phyloP scores from a whole-genome alignment of 2,888 invertebrate species.

The Celastrina argiolus region DNA sequence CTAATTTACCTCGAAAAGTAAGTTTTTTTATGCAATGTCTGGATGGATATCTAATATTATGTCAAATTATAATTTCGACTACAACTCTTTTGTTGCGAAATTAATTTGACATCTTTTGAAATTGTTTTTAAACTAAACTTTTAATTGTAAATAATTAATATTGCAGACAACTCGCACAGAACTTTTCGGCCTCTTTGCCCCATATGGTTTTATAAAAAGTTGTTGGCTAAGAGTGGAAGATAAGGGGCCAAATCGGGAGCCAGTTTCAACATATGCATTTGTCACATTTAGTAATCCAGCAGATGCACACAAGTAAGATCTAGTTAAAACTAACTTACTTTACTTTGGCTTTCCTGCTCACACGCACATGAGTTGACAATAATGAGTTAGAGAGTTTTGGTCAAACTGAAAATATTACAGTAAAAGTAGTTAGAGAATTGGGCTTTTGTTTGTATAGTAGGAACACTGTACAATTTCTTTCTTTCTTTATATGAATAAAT shows the following conservation, averaged over 20 bases:
- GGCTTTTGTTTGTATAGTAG: too few relatives aligned
- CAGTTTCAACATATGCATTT: constrained; percentile 73
- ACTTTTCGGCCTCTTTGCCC: constrained; percentile 72
- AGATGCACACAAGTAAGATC: constrained; percentile 72
- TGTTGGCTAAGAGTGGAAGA: constrained; percentile 74
- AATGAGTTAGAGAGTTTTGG: too few relatives aligned
- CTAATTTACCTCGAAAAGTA: constrained; percentile 77
- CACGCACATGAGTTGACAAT: too few relatives aligned
- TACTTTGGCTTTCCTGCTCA: too few relatives aligned
- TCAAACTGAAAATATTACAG: too few relatives aligned
- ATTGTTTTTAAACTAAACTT: background rate
- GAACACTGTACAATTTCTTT: too few relatives aligned
- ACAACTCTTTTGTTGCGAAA: too few relatives aligned
- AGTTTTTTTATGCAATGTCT: too few relatives aligned
- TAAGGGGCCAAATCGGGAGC: constrained; percentile 49
- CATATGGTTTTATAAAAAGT: constrained; percentile 76
- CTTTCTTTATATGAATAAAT: too few relatives aligned
- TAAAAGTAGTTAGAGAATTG: too few relatives aligned
- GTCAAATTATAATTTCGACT: background rate
- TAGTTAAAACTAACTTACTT: background rate
- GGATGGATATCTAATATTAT: too few relatives aligned
- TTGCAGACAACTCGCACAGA: constrained; percentile 75
- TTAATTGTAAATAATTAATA: background rate
- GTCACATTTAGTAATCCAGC: constrained; percentile 72
- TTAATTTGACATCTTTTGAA: too few relatives aligned